Percentiles rank a stretch among this genome's conserved stretches.
Evolutionary conservation across 2,797 vertebrate genomes (phyloP).

Genomic region (Orientallactaga sibirica): DNA sequence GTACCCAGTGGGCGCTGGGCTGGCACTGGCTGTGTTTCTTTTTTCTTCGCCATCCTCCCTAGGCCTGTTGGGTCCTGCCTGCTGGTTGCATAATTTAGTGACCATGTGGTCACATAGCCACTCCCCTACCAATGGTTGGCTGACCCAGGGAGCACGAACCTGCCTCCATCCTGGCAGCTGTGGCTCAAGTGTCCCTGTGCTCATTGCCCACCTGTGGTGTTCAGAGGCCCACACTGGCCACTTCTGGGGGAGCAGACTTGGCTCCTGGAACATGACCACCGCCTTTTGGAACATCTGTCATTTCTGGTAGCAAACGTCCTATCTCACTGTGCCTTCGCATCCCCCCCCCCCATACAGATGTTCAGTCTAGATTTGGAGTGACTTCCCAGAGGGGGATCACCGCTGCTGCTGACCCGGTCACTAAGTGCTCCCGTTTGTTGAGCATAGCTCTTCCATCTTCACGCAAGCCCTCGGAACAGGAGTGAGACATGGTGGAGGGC

Average conservation of each 20-base stretch:
- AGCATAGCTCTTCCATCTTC: neutral
- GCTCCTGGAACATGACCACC: rapidly evolving
- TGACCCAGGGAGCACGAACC: too few relatives aligned
- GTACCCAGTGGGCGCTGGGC: neutral
- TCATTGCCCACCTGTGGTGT: neutral
- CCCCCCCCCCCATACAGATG: neutral
- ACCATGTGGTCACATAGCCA: neutral
- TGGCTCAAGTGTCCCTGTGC: neutral
- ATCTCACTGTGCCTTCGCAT: too few relatives aligned
- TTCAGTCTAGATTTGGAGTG: neutral
- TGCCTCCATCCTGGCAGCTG: neutral
- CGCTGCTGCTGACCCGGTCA: neutral
- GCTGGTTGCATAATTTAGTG: too few relatives aligned
- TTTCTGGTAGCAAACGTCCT: neutral
- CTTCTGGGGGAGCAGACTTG: neutral
- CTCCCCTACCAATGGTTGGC: neutral
- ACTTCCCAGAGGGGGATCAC: neutral
- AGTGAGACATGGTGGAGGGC: neutral
- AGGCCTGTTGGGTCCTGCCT: neutral
- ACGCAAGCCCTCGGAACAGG: neutral
- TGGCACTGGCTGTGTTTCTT: neutral
- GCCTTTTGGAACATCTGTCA: neutral
- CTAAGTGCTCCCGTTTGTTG: neutral
- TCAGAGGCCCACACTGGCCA: neutral
- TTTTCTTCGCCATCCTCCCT: neutral